Evolutionary conservation across 2,797 vertebrate species (phyloP).

Genomic region (Coregonus ussuriensis): DNA sequence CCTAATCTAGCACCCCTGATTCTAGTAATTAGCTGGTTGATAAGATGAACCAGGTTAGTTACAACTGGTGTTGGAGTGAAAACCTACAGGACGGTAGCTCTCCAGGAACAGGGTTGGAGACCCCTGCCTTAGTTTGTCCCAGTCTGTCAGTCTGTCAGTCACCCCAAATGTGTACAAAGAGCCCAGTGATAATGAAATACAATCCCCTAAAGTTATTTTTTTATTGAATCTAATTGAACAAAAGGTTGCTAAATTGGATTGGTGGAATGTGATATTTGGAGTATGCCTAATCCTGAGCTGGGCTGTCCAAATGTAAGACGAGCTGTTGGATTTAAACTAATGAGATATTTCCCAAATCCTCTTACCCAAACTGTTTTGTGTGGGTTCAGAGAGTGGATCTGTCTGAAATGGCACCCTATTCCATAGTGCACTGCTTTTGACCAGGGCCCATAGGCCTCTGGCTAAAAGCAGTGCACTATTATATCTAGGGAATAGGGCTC

Average conservation of each 20-base stretch:
- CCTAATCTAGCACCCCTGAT: no score
- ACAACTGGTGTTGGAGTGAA: no score
- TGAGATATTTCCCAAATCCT: conserved; percentile 74
- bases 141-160: not conserved
- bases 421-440: not conserved
- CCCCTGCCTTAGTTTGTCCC: no score
- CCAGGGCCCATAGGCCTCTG: not conserved
- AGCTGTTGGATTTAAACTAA: conserved; percentile 71
- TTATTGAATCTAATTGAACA: conserved; percentile 66
- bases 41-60: no score
- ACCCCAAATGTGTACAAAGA: not conserved
- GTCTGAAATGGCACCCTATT: conserved; percentile 24
- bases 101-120: no score
- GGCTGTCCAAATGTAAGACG: conserved; percentile 67
- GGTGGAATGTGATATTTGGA: conserved; percentile 64
- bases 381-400: conserved; percentile 62
- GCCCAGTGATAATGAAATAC: conserved; percentile 15
- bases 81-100: no score
- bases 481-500: not conserved
- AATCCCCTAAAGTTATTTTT: conserved; percentile 25
- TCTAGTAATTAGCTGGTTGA: no score
- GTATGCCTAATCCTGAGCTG: conserved; percentile 60
- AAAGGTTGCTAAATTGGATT: conserved; percentile 63
- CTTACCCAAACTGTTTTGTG: conserved; percentile 72
- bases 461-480: not conserved